phyloP scores from a whole-genome alignment of 1,140 invertebrate species.

The Lucilia cuprina region DNA sequence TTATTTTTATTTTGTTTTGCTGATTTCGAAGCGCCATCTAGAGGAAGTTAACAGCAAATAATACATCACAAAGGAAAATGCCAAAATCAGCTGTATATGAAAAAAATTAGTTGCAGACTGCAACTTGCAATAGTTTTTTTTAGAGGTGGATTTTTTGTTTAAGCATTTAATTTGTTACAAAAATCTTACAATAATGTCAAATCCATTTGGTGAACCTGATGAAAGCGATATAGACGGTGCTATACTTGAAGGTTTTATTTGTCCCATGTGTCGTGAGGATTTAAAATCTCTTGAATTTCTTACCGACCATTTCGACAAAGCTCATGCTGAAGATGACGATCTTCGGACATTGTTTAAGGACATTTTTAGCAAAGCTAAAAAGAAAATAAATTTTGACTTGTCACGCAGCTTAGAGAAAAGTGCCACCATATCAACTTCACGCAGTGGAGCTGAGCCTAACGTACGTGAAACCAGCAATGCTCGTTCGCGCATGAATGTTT shows the following conservation, averaged over 20 bases:
- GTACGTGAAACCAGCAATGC: constrained; percentile 48
- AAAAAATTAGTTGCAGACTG: too few species aligned
- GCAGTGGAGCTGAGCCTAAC: not conserved
- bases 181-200: not conserved
- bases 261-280: constrained; percentile 91
- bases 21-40: not conserved
- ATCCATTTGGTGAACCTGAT: constrained; percentile 40
- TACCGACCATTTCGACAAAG: constrained; percentile 86
- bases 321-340: constrained; percentile 87
- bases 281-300: constrained; percentile 82
- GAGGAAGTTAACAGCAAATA: not conserved
- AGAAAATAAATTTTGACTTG: constrained; percentile 71
- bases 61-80: not conserved
- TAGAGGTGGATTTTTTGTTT: not conserved
- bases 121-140: too few species aligned
- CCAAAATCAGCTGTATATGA: not conserved
- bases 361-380: constrained; percentile 88
- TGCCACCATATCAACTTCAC: constrained; percentile 53
- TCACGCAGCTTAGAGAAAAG: constrained; percentile 66
- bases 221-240: constrained; percentile 58
- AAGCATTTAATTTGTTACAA: not conserved
- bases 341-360: constrained; percentile 86
- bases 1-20: not conserved
- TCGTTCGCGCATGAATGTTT: constrained; percentile 53
- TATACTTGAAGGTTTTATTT: constrained; percentile 90